phyloP scores from a whole-genome alignment of 2,888 invertebrate genomes.

The Drosophila anceps region DNA sequence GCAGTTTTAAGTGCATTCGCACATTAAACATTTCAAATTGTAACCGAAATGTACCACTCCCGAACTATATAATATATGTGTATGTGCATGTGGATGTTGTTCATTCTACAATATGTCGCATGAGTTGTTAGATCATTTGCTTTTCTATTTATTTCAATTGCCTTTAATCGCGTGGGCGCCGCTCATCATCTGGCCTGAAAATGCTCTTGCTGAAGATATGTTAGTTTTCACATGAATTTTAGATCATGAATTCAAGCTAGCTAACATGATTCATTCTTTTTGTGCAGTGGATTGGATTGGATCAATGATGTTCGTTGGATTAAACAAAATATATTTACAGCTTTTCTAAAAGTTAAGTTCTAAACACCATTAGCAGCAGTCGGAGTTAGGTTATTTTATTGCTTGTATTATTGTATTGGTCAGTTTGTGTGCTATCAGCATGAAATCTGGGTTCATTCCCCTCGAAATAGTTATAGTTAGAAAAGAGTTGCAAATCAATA shows the following conservation, averaged over 20 bases:
- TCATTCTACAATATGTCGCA: conserved; percentile 12
- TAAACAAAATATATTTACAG: too few relatives aligned
- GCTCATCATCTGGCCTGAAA: conserved; percentile 5
- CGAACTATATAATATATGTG: conserved; percentile 6
- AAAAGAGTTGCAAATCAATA: not conserved
- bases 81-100: not conserved
- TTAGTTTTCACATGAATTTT: not conserved
- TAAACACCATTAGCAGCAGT: not conserved
- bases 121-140: conserved; percentile 32
- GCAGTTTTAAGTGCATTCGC: conserved; percentile 71
- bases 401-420: not conserved
- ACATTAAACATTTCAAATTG: conserved; percentile 61
- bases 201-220: not conserved
- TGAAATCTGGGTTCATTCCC: not conserved
- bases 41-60: conserved; percentile 24
- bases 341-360: too few relatives aligned
- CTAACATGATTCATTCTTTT: too few relatives aligned
- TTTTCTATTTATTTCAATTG: conserved; percentile 79
- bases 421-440: not conserved
- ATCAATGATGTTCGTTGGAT: too few relatives aligned
- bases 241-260: not conserved
- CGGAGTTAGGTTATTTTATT: not conserved
- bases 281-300: not conserved
- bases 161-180: conserved; percentile 70
- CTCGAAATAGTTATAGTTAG: not conserved